Evolutionary conservation across 2,797 vertebrate genomes (phyloP).

Genomic region (Hippopotamyrus pictus): DNA sequence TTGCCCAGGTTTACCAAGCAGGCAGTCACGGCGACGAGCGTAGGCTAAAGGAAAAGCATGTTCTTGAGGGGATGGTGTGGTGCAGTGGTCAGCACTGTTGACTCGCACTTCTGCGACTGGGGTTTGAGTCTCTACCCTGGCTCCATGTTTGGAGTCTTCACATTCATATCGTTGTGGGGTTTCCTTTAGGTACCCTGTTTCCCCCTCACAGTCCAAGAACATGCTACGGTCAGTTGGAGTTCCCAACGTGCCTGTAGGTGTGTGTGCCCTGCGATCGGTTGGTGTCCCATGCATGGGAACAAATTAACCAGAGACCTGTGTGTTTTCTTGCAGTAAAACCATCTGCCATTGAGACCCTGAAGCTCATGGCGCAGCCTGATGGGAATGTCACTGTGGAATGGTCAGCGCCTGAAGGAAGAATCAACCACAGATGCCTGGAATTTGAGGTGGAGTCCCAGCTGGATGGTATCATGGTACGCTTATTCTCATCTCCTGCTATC

Average conservation of each 20-base stretch:
- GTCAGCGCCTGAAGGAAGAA: constrained; percentile 38
- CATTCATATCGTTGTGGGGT: not conserved
- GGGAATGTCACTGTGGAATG: constrained; percentile 42
- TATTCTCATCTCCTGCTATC: not conserved
- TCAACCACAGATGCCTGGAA: constrained; percentile 52
- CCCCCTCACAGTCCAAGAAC: not conserved
- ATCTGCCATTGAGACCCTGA: constrained; percentile 28
- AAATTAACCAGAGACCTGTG: not conserved
- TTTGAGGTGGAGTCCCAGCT: constrained; percentile 53
- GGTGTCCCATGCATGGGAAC: not conserved
- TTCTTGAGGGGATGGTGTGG: not conserved
- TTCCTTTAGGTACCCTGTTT: not conserved
- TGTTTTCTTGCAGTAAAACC: constrained; percentile 51
- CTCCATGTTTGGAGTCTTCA: not conserved
- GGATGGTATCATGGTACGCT: constrained; percentile 35
- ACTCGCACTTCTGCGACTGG: not conserved
- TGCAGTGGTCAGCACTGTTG: not conserved
- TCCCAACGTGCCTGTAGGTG: not conserved
- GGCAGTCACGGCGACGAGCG: not conserved
- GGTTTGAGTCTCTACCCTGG: not conserved
- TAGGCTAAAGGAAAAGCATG: not conserved
- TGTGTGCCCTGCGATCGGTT: not conserved
- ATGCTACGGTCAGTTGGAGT: not conserved
- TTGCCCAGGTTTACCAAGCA: not conserved
- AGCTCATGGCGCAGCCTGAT: constrained; percentile 30